Evolutionary conservation across 2,888 invertebrate genomes (phyloP), one percentile per base, ranked within the genome.

Genomic region (Machimus rusticus): DNA sequence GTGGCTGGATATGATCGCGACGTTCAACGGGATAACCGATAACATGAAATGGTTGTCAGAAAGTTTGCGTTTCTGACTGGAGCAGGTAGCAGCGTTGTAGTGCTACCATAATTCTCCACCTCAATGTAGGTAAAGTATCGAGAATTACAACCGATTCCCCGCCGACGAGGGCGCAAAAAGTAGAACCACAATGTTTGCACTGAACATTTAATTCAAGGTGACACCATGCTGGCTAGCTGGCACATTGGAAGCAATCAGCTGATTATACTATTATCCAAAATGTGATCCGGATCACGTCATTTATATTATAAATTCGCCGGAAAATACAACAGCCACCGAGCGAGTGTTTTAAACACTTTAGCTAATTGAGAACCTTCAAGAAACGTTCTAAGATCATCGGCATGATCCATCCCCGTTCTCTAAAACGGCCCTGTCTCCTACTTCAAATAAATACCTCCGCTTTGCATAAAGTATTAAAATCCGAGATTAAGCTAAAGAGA

Each of bases 231-330:
- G 81, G 34, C 6, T 51, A 34, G 51, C n/a, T 51, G 31, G 6
- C n/a, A 81, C 14, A 16, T 31, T 81, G 81, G 81, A 81, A 19
- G 31, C 81, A 55, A 81, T 55, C 81, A 81, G 81, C 81, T 81
- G 81, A 51, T 81, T 81, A 81, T 28, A n/a, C n/a, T n/a, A 81
- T 81, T 81, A 81, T 81, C 81, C 55, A 23, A 37, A 37, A 76
- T 39, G 39, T 79, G 43, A 39, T 43, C 46, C 23, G 39, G 43
- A 79, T 79, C 79, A 46, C 79, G 79, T 79, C 66, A 39, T 46
- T 46, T 46, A 46, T 55, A 55, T 51, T 31, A 55, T 31, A 55
- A 39, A 51, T 28, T 81, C 55, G 57, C 55, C 55, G 55, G 81
- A 78, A 37, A 46, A 37, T 43, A 46, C 39, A 78, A 12, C 43